Evolutionary conservation across 1,140 invertebrate genomes (phyloP).

Genomic region (Drosophila ironensis): DNA sequence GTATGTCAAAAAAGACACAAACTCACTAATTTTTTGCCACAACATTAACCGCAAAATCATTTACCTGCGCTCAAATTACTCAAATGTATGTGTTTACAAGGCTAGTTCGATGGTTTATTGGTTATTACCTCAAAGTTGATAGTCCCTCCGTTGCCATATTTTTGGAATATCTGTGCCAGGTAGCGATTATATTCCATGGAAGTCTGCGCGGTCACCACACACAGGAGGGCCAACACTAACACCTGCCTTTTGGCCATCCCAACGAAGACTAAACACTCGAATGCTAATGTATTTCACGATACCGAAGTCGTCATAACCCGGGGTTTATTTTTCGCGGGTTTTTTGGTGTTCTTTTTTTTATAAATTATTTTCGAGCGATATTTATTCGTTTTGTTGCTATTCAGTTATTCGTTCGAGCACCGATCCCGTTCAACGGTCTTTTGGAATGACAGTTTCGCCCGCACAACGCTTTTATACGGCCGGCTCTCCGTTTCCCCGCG

Average conservation of each 20-base stretch:
- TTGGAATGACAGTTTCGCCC: constrained; percentile 48
- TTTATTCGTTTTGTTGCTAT: neutral
- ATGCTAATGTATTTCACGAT: neutral
- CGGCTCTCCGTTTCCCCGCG: constrained; percentile 15
- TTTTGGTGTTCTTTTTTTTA: neutral
- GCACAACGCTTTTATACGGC: constrained; percentile 56
- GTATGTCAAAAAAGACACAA: constrained; percentile 13
- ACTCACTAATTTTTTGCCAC: constrained; percentile 52
- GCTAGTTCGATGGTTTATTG: constrained; percentile 33
- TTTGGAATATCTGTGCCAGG: constrained; percentile 83
- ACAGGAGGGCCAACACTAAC: constrained; percentile 15
- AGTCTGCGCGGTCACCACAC: constrained; percentile 7
- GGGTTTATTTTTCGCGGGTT: neutral
- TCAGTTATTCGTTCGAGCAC: constrained; percentile 12
- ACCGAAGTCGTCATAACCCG: constrained; percentile 13
- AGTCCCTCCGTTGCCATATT: constrained; percentile 84
- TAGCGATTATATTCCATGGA: constrained; percentile 77
- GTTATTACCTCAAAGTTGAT: constrained; percentile 85
- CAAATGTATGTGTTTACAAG: constrained; percentile 21
- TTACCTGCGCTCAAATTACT: constrained; percentile 28
- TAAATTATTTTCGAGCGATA: no score
- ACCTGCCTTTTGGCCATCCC: constrained; percentile 36
- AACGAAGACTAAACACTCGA: constrained; percentile 20
- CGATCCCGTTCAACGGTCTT: constrained; percentile 48
- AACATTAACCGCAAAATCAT: constrained; percentile 35